Evolutionary conservation across 2,888 invertebrate species (phyloP), one percentile per base, ranked within the genome.

Genomic region (Coelinius sp.): DNA sequence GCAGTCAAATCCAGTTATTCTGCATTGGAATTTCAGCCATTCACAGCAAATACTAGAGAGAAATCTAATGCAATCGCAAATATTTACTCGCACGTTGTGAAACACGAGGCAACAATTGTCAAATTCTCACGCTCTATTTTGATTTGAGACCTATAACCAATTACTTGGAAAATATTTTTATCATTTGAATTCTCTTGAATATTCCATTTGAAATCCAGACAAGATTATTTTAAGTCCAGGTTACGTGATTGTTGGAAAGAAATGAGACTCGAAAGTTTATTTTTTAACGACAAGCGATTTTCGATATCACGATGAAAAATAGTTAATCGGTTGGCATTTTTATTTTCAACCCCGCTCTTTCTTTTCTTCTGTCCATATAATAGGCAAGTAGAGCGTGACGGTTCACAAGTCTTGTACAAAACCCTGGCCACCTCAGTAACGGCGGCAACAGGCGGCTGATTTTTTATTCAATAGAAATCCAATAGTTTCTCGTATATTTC

Each of bases 401-500:
- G 25, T 7, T 27, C 56, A 27, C 56, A n/a, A 25, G 14, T 27
- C n/a, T 27, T 27, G 56, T 27, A 27, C 14, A 56, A 56, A 56
- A 27, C 27, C 56, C n/a, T 14, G 25, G 53, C 8, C 27, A 3
- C 14, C 14, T 25, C 25, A 27, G 56, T n/a, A n/a, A n/a, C n/a
- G 31, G 22, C 24, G 17, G 64, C 65, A 65, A 65, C 65, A 65
- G 65, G 65, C 65, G 49, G 65, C 46, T 46, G 49, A 65, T 65
- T 65, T 49, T 65, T 65, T 65, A 65, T 65, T 49, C 65, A 65
- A 65, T 12, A 31, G 25, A 46, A 49, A 46, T n/a, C 12, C 64
- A 14, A 46, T 64, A 25, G 41, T 64, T 44, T n/a, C 24, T 25
- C 22, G 20, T 20, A 44, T 24, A 24, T 44, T 44, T 22, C 14